Evolutionary conservation across 2,113 vertebrate species (phyloP).

Genomic region (Muntiacus muntjak): DNA sequence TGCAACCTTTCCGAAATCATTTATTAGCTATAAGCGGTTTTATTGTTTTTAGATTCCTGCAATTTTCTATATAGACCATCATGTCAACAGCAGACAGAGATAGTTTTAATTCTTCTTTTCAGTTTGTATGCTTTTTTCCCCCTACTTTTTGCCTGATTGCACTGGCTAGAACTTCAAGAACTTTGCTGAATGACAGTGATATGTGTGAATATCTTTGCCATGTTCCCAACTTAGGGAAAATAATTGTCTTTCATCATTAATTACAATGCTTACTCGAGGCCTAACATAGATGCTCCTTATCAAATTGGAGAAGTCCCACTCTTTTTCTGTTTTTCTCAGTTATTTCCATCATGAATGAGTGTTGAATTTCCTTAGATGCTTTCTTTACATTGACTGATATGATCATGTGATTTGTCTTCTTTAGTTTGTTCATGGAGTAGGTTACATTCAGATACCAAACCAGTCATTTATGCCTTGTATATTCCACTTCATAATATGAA

Average conservation of each 20-base stretch:
- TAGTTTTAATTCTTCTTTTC: background rate
- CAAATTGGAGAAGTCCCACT: background rate
- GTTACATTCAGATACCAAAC: background rate
- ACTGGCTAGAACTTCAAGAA: background rate
- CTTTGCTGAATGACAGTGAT: background rate
- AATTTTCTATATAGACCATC: background rate
- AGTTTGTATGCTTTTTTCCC: background rate
- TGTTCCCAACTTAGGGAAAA: background rate
- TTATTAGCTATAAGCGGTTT: background rate
- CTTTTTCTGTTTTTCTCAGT: background rate
- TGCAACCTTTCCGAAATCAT: background rate
- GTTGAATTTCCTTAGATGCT: background rate
- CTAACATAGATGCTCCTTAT: background rate
- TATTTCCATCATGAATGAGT: background rate
- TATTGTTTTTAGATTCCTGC: background rate
- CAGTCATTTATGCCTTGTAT: background rate
- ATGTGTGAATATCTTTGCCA: background rate
- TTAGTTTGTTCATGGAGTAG: background rate
- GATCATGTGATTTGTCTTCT: background rate
- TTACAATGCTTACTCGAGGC: background rate
- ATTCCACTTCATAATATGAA: background rate
- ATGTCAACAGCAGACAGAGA: background rate
- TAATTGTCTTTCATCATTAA: background rate
- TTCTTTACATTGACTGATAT: background rate
- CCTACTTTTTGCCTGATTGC: background rate